phyloP scores from a whole-genome alignment of 2,113 vertebrate genomes.

The Recurvirostra avosetta region DNA sequence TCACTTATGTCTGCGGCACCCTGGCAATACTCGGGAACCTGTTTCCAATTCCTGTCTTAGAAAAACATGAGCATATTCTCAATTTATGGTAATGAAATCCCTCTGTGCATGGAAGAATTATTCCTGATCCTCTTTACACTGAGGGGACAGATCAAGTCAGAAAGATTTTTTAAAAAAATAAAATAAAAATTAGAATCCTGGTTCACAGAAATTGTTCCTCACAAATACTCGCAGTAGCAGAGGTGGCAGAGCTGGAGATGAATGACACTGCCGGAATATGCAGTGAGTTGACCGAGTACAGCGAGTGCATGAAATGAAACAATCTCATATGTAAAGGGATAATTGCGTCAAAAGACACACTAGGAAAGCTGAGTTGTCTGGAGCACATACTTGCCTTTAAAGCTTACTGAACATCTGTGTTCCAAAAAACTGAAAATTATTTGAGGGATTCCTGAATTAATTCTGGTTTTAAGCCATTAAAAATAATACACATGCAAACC shows the following conservation, averaged over 20 bases:
- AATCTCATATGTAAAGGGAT: not conserved
- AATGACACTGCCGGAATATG: not conserved
- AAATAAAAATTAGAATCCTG: not conserved
- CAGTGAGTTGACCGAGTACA: not conserved
- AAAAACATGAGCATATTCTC: not conserved
- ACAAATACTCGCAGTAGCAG: not conserved
- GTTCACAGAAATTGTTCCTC: not conserved
- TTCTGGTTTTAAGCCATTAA: not conserved
- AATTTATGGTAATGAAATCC: not conserved
- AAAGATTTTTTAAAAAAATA: not conserved
- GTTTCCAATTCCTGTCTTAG: conserved; percentile 14
- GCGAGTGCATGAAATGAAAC: not conserved
- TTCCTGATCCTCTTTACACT: not conserved
- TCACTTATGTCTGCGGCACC: not conserved
- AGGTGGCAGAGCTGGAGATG: not conserved
- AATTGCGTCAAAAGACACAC: not conserved
- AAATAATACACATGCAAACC: not conserved
- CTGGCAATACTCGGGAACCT: conserved; percentile 7
- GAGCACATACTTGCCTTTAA: not conserved
- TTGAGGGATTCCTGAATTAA: not conserved
- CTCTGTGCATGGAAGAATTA: not conserved
- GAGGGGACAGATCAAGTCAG: not conserved
- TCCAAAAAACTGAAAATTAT: not conserved
- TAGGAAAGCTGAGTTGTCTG: not conserved
- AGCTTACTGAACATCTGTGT: not conserved